A percentile compares a stretch with the other conserved stretches of the same genome.
Evolutionary conservation across 1,140 invertebrate genomes (phyloP).

Genomic region (Luehdorfia chinensis): DNA sequence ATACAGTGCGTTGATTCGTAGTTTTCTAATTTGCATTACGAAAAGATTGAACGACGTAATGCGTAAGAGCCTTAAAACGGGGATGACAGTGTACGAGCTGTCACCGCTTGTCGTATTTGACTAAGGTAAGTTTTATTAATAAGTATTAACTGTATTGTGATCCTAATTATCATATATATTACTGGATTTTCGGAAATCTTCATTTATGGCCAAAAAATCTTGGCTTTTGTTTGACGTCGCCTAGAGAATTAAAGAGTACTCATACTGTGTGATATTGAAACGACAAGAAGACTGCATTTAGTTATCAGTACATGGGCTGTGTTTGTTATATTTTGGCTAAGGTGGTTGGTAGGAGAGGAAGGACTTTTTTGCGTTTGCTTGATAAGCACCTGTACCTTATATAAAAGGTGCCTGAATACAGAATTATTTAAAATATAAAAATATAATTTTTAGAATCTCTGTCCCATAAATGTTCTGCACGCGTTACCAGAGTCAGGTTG

Average conservation of each 20-base stretch:
- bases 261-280: constrained; percentile 56
- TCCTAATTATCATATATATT: constrained; percentile 61
- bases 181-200: constrained; percentile 50
- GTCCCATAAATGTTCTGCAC: too few species aligned
- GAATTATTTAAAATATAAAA: too few species aligned
- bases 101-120: constrained; percentile 58
- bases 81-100: constrained; percentile 43
- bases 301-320: constrained; percentile 15
- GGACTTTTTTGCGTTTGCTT: neutral
- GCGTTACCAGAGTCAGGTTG: too few species aligned
- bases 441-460: too few species aligned
- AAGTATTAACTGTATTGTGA: constrained; percentile 75
- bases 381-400: neutral
- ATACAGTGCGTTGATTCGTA: constrained; percentile 10
- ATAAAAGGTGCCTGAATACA: neutral
- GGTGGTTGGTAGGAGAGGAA: neutral
- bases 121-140: constrained; percentile 64
- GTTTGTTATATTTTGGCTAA: neutral
- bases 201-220: constrained; percentile 56
- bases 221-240: constrained; percentile 40
- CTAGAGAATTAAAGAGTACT: constrained; percentile 23
- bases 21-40: constrained; percentile 13
- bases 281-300: constrained; percentile 45
- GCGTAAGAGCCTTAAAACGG: constrained; percentile 15
- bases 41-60: constrained; percentile 13